Evolutionary conservation across 2,797 vertebrate genomes (phyloP).

Genomic region (Meriones psammophilus): DNA sequence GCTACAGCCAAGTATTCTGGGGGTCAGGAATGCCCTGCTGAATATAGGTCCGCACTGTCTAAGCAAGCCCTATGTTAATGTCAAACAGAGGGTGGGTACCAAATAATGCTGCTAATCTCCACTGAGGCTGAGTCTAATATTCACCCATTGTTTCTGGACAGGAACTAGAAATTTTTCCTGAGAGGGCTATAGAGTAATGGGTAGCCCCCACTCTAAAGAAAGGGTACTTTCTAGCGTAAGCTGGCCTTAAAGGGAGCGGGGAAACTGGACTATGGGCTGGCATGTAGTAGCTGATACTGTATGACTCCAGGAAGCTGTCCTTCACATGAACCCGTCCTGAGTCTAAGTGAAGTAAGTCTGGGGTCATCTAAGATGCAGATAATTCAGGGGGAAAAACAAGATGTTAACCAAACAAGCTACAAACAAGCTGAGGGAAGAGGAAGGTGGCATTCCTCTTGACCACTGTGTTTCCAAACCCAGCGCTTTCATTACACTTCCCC

Average conservation of each 20-base stretch:
- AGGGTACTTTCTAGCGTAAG: not conserved
- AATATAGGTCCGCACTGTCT: not conserved
- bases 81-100: not conserved
- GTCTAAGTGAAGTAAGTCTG: not conserved
- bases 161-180: not conserved
- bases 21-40: constrained; percentile 3
- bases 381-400: not conserved
- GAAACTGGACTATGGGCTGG: not conserved
- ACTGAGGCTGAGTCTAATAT: not conserved
- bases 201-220: not conserved
- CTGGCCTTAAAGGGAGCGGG: not conserved
- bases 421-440: not conserved
- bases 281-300: not conserved
- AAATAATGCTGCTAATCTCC: not conserved
- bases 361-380: not conserved
- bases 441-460: not conserved
- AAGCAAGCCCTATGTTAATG: not conserved
- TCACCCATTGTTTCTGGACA: not conserved
- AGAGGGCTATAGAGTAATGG: not conserved
- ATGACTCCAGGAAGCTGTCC: not conserved
- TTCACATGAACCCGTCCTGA: not conserved
- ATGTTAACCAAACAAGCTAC: not conserved
- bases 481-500: not conserved
- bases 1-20: not conserved
- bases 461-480: not conserved